Conservation (phyloP, 53 echinoderm and acorn worm species). For the Zoroaster sp. region DNA sequence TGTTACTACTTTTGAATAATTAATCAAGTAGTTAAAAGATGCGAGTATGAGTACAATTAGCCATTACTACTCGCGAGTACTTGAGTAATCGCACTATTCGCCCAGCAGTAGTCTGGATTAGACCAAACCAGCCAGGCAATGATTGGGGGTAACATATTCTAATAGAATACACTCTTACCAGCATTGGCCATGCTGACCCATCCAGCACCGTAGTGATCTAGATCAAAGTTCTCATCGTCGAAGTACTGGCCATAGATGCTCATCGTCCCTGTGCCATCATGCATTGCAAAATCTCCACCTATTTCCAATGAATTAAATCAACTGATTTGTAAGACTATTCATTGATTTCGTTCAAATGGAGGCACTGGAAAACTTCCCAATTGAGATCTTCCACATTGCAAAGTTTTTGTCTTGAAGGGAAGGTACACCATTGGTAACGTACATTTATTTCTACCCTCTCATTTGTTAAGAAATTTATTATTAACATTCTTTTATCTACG, state of each 20-base stretch:
- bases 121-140: no score
- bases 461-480: no score
- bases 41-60: no score
- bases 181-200: constrained; percentile 98
- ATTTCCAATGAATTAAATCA: neutral
- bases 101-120: no score
- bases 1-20: no score
- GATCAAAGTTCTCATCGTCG: constrained; percentile 82
- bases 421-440: no score
- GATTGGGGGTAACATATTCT: no score
- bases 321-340: neutral
- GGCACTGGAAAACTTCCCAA: neutral
- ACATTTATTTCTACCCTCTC: neutral
- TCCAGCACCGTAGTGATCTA: constrained; percentile 90
- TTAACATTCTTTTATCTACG: no score
- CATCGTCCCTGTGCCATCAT: constrained; percentile 74
- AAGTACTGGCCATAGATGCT: constrained; percentile 85
- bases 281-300: constrained; percentile 84
- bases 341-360: neutral
- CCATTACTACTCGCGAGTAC: no score
- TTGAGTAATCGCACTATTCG: no score
- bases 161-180: constrained; percentile 46
- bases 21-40: no score
- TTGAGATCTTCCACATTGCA: neutral
- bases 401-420: no score